Evolutionary conservation across 1,140 invertebrate genomes (phyloP).

Genomic region (Bombus polaris): DNA sequence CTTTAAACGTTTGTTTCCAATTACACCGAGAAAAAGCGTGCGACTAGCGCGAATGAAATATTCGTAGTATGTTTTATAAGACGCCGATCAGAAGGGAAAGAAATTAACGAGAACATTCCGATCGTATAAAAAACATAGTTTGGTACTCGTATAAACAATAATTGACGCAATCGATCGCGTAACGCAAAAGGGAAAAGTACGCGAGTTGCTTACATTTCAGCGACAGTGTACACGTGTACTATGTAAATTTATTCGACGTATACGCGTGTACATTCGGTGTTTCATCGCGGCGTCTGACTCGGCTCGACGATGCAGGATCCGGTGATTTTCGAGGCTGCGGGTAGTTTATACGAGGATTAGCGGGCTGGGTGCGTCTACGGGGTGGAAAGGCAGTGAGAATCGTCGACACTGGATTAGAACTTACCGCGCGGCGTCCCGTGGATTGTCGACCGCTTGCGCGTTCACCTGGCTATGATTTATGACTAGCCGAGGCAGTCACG

Average conservation of each 20-base stretch:
- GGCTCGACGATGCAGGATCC: conserved; percentile 22
- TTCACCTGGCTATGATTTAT: conserved; percentile 29
- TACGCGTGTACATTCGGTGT: not conserved
- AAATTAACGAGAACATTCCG: too few species aligned
- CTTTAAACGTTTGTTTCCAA: too few species aligned
- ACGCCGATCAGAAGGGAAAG: too few species aligned
- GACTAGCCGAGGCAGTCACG: not conserved
- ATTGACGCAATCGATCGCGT: too few species aligned
- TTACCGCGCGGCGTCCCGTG: conserved; percentile 46
- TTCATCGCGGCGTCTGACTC: not conserved
- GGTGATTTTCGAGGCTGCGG: conserved; percentile 11
- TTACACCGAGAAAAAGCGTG: too few species aligned
- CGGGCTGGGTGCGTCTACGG: not conserved
- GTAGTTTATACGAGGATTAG: conserved; percentile 17
- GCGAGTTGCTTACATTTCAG: too few species aligned
- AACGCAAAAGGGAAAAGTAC: too few species aligned
- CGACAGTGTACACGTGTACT: too few species aligned
- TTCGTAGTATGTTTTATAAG: too few species aligned
- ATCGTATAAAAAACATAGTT: too few species aligned
- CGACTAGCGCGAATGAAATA: too few species aligned
- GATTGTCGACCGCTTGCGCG: not conserved
- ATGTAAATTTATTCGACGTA: not conserved
- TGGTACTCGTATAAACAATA: too few species aligned
- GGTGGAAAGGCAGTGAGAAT: conserved; percentile 40
- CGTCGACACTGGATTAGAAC: conserved; percentile 70